These are phyloP conservation scores for Typhlichthys subterraneus DNA, from an alignment of 2,797 vertebrate species.

Conservation along the genomic window DNA sequence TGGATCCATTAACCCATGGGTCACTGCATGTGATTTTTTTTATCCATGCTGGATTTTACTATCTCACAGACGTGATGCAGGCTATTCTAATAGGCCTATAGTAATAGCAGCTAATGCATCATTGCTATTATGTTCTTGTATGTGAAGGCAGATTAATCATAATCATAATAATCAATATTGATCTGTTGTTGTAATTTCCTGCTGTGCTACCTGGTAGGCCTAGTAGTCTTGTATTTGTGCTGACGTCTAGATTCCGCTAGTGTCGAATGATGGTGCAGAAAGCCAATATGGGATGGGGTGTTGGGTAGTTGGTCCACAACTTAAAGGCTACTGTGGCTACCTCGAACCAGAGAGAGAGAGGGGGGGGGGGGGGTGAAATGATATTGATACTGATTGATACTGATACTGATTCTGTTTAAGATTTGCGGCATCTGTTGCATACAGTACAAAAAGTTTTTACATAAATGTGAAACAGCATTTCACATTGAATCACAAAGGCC, in stretches of 20 bases:
- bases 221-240: constrained; percentile 13
- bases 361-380: too few relatives aligned
- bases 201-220: neutral
- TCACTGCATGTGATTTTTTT: neutral
- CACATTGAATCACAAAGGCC: too few relatives aligned
- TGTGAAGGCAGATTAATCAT: neutral
- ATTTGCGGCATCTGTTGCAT: too few relatives aligned
- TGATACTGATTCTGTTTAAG: neutral
- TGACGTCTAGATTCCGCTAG: constrained; percentile 36
- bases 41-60: neutral
- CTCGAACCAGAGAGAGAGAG: too few relatives aligned
- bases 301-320: constrained; percentile 22
- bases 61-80: too few relatives aligned
- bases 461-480: too few relatives aligned
- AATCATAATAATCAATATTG: neutral
- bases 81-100: too few relatives aligned
- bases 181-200: constrained; percentile 7
- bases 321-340: neutral
- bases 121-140: neutral
- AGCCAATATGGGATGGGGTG: constrained; percentile 20
- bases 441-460: too few relatives aligned
- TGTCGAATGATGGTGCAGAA: constrained; percentile 33
- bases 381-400: too few relatives aligned
- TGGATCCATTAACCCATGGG: too few relatives aligned
- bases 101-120: too few relatives aligned